These are phyloP conservation scores for Cotesia glomerata DNA, from an alignment of 1,140 invertebrate species.

Conservation along the genomic window DNA sequence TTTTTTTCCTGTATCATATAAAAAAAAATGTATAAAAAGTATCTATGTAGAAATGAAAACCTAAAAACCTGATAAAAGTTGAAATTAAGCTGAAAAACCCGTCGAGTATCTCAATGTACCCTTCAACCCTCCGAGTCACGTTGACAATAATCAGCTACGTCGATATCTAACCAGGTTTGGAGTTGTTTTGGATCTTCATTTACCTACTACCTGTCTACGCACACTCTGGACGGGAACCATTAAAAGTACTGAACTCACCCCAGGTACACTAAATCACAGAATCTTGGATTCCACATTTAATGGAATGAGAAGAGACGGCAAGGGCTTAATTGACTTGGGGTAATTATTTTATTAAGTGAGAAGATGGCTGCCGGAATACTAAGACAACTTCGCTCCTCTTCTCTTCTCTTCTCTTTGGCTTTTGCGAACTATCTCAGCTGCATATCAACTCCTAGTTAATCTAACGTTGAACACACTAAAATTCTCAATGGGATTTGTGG, in stretches of 20 bases:
- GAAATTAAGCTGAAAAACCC: background rate
- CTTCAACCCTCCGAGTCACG: background rate
- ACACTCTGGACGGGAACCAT: background rate
- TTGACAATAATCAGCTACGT: background rate
- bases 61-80: background rate
- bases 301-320: conserved; percentile 9
- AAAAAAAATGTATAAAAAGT: too few species aligned
- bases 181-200: background rate
- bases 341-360: conserved; percentile 64
- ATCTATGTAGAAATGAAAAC: too few species aligned
- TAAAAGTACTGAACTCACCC: too few species aligned
- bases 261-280: too few species aligned
- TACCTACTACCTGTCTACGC: background rate
- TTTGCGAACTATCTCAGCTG: background rate
- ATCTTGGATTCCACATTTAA: background rate
- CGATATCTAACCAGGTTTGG: background rate
- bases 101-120: background rate
- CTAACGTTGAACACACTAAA: too few species aligned
- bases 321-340: conserved; percentile 56
- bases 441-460: background rate
- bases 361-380: conserved; percentile 59
- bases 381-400: conserved; percentile 39
- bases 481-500: too few species aligned
- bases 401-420: background rate
- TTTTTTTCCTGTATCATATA: too few species aligned